Base-by-base conservation (phyloP, 2,888 invertebrate species). In the Pediacus dermestoides region DNA sequence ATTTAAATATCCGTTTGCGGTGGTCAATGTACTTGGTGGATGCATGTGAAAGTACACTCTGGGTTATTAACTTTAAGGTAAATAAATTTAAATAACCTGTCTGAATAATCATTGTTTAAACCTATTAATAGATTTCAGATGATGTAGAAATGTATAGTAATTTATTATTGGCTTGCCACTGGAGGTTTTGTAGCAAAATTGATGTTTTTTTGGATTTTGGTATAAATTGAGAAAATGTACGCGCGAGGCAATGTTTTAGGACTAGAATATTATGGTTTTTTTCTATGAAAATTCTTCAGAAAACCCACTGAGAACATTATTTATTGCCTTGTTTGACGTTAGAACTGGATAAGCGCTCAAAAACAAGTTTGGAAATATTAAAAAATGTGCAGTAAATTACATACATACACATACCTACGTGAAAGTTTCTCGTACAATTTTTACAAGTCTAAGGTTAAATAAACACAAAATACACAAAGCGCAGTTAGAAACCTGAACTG, bases 21-120 rank as follows among this genome's bases (percentile, higher is more conserved):
- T n/a, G n/a, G 48, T 48, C 44, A 48, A 41, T 42, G 44, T 39
- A 48, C 44, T 44, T 48, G n/a, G n/a, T n/a, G n/a, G n/a, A n/a
- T n/a, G 33, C 42, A 34, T 48, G 42, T 44, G 48, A 48, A 48
- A 48, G 46, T 48, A 48, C 43, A 41, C 37, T 48, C 41, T 25
- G 39, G 22, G 23, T 22, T 38, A 31, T 34, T 23, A 44, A 12
- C 38, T 37, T 25, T 38, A 25, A 16, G 33, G 35, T 16, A 9
- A 37, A 16, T 31, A 30, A 43, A 35, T 37, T 30, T 16, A 16
- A 16, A 23, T 9, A 23, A 4, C 4, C 3, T 23, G 3, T 23
- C 10, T 23, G 10, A 23, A 23, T 23, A 10, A n/a, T n/a, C n/a
- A n/a, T n/a, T n/a, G n/a, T 46, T 46, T 46, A 41, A 30, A 37